Evolutionary conservation across 2,113 vertebrate species (phyloP).

Genomic region (Pollimyrus isidori): DNA sequence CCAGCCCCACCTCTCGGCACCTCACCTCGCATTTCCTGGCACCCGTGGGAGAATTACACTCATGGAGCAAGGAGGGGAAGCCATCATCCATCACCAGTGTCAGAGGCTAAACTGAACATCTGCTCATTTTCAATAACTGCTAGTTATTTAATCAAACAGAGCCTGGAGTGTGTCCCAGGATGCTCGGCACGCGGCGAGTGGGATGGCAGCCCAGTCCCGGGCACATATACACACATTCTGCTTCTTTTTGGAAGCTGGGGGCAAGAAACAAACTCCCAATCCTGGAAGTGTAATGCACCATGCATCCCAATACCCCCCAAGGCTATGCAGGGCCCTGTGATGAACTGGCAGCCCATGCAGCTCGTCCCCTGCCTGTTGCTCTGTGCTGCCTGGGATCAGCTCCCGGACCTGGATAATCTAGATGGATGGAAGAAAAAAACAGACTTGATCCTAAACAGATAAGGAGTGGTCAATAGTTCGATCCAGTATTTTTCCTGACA

Average conservation of each 20-base stretch:
- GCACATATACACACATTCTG: background rate
- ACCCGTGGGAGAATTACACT: background rate
- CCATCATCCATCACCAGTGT: background rate
- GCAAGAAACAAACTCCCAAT: background rate
- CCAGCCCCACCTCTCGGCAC: background rate
- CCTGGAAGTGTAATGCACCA: background rate
- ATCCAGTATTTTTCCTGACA: background rate
- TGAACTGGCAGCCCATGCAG: background rate
- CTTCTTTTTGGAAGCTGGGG: background rate
- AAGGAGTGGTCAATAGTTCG: background rate
- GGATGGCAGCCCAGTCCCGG: background rate
- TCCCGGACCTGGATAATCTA: background rate
- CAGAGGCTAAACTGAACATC: slow-evolving; percentile 2
- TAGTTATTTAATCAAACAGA: background rate
- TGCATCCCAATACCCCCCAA: background rate
- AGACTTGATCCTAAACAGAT: background rate
- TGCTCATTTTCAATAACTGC: background rate
- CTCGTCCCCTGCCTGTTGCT: background rate
- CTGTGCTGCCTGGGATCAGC: background rate
- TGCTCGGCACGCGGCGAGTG: background rate
- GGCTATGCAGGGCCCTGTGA: background rate
- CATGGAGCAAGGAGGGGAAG: background rate
- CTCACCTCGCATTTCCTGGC: background rate
- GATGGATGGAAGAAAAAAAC: background rate
- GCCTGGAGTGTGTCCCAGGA: background rate